phyloP scores from a whole-genome alignment of 2,797 vertebrate genomes.

The Prionace glauca region DNA sequence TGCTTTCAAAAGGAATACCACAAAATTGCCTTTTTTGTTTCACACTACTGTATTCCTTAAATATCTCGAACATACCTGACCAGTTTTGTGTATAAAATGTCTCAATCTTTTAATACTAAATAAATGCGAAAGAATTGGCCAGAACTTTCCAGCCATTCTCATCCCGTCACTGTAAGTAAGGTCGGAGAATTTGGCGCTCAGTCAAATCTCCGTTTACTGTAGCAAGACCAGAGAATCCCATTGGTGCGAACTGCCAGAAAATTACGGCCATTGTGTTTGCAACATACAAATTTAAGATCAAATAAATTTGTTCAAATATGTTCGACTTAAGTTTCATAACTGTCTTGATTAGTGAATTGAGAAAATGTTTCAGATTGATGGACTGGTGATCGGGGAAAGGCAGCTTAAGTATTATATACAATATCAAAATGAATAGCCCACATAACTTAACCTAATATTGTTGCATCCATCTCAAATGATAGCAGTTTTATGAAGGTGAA shows the following conservation, averaged over 20 bases:
- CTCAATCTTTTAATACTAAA: background rate
- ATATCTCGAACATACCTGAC: background rate
- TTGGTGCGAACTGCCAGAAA: too few species aligned
- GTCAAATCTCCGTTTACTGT: too few species aligned
- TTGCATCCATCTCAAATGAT: background rate
- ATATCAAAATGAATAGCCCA: background rate
- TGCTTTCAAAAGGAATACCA: background rate
- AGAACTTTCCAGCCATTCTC: too few species aligned
- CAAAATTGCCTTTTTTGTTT: background rate
- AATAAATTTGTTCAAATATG: background rate
- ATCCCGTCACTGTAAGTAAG: too few species aligned
- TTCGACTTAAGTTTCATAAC: background rate
- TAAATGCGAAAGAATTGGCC: background rate
- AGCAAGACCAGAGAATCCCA: too few species aligned
- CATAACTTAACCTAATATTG: background rate
- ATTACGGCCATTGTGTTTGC: background rate
- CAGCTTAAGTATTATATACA: background rate
- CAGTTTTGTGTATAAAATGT: background rate
- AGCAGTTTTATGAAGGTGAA: background rate
- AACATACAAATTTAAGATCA: background rate
- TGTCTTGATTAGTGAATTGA: background rate
- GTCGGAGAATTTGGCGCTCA: too few species aligned
- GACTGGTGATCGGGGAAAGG: background rate
- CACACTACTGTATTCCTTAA: background rate
- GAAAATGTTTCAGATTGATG: background rate